Evolutionary conservation across 2,797 vertebrate species (phyloP).

Genomic region (Peromyscus attwateri): DNA sequence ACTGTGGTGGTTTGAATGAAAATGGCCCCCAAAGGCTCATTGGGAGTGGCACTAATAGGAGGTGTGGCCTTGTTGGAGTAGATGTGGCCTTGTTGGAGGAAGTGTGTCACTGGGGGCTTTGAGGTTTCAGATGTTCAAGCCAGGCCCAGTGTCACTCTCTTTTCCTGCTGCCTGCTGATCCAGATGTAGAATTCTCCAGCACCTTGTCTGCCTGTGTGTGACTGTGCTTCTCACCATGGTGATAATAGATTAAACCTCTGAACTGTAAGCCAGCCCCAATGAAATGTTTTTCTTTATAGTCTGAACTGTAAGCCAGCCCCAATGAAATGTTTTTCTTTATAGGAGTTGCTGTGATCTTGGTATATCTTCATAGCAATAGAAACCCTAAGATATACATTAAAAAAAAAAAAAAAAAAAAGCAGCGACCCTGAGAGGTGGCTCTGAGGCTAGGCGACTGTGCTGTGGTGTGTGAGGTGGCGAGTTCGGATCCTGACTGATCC

Average conservation of each 20-base stretch:
- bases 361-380: background rate
- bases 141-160: background rate
- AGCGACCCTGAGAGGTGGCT: too few species aligned
- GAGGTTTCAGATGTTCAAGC: background rate
- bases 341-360: background rate
- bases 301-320: background rate
- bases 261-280: background rate
- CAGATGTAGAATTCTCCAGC: background rate
- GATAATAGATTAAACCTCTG: background rate
- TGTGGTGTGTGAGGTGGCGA: too few species aligned
- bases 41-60: background rate
- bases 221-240: background rate
- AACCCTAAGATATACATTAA: background rate
- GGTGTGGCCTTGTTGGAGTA: background rate
- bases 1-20: background rate
- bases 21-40: background rate
- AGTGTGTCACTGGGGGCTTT: background rate
- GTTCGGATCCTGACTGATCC: too few species aligned
- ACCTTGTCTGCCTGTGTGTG: background rate
- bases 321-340: background rate
- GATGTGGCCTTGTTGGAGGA: background rate
- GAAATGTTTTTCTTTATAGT: background rate
- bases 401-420: background rate
- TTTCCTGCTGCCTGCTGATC: background rate
- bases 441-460: too few species aligned